Evolutionary conservation across 2,113 vertebrate genomes (phyloP), one percentile per base, ranked within the genome.

Genomic region (Eonycteris spelaea): DNA sequence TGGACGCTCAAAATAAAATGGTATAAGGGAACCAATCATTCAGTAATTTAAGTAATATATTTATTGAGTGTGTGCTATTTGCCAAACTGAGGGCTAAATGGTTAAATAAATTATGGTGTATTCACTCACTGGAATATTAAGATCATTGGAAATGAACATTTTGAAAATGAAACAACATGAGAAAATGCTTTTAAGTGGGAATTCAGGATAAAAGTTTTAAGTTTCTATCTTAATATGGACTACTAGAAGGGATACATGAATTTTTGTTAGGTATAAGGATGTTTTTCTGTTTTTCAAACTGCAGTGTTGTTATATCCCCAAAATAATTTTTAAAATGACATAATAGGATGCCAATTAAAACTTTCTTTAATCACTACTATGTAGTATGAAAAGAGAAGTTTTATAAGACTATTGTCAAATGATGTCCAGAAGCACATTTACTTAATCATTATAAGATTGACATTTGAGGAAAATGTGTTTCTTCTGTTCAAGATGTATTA

Each of bases 101-200:
- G 35, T 92, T 92, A 87, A 90, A 78, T 88, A 94, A 95, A 80
- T 94, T 94, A 57, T 90, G 12, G 6, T 73, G 8, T 90, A 51
- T 43, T 10, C 68, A 45, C 59, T 94, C 28, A 68, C 26, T 84
- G 26, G 55, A 78, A 93, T 96, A 55, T 51, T 92, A 83, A 63
- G 2, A 95, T 84, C 30, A 88, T 75, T 93, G 73, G 85, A 96
- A 91, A 84, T 94, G 59, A 78, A 95, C 35, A 86, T 73, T 97
- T 96, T 91, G 35, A 93, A 94, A 53, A 94, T 11, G 14, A 71
- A 79, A 38, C n/a, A 79, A 73, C 40, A n/a, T 82, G 73, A 51
- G 57, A 70, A 97, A 75, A 74, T 90, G 57, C 55, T 97, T 90
- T 87, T 65, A 93, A 88, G 30, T 80, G 40, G 71, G 26, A 82